Evolutionary conservation across 2,113 vertebrate species (phyloP).

Genomic region (Casuarius casuarius): DNA sequence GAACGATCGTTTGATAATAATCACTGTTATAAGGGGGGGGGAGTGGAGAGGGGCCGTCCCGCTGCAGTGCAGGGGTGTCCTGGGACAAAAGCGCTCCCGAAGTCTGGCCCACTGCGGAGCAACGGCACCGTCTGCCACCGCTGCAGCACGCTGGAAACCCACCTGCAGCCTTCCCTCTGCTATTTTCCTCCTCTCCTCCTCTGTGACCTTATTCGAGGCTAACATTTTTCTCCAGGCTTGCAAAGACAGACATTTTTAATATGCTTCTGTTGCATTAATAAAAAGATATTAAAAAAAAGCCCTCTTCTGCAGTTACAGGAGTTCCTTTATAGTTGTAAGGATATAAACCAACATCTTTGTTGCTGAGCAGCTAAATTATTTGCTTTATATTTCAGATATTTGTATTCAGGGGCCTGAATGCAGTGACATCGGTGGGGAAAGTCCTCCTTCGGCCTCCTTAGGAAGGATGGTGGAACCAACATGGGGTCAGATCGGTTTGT

Average conservation of each 20-base stretch:
- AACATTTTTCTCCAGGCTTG: background rate
- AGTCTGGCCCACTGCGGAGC: background rate
- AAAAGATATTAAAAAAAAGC: background rate
- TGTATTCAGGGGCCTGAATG: background rate
- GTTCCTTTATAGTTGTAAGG: background rate
- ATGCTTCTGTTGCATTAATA: slow-evolving; percentile 36
- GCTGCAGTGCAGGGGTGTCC: no score
- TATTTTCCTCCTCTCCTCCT: background rate
- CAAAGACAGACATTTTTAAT: slow-evolving; percentile 26
- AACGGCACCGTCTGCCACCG: background rate
- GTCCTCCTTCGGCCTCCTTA: background rate
- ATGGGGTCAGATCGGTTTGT: background rate
- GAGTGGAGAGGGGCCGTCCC: no score
- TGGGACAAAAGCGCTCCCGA: background rate
- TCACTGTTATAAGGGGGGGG: background rate
- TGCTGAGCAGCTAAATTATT: background rate
- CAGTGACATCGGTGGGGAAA: background rate
- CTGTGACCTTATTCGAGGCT: background rate
- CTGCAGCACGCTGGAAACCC: background rate
- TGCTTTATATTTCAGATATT: slow-evolving; percentile 1
- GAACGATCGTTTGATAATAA: background rate
- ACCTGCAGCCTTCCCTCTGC: background rate
- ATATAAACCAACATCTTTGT: background rate
- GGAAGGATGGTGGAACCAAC: background rate
- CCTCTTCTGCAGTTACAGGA: background rate